phyloP scores from a whole-genome alignment of 2,797 vertebrate genomes.

The Sebastes wilsoni region DNA sequence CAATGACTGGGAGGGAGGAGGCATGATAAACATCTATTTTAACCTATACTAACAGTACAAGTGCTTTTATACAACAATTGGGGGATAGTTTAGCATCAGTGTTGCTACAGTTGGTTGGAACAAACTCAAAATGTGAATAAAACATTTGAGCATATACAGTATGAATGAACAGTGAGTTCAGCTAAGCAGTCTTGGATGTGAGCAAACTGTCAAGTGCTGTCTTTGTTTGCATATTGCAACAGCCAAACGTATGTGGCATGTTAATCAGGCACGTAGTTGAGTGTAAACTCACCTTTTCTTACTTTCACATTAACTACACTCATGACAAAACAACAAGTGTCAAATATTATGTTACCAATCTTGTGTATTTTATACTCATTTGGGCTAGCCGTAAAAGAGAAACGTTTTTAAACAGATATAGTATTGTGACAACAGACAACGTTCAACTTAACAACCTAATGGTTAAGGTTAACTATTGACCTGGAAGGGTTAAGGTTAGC shows the following conservation, averaged over 20 bases:
- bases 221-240: slow-evolving; percentile 12
- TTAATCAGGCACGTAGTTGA: neutral
- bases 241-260: neutral
- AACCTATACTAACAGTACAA: neutral
- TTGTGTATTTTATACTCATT: neutral
- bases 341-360: neutral
- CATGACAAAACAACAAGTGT: neutral
- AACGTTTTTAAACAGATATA: no score
- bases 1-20: neutral
- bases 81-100: neutral
- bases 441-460: no score
- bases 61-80: neutral
- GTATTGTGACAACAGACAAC: no score
- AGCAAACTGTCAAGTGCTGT: slow-evolving; percentile 6
- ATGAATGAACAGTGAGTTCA: neutral
- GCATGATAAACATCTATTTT: neutral
- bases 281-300: neutral
- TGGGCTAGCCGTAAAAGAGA: neutral
- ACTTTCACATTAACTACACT: neutral
- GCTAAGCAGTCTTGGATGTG: neutral
- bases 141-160: neutral
- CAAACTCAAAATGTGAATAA: neutral
- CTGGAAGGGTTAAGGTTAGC: no score
- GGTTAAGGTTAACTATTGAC: no score
- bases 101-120: neutral